phyloP scores from a whole-genome alignment of 2,113 vertebrate genomes.

The Heliornis fulica region DNA sequence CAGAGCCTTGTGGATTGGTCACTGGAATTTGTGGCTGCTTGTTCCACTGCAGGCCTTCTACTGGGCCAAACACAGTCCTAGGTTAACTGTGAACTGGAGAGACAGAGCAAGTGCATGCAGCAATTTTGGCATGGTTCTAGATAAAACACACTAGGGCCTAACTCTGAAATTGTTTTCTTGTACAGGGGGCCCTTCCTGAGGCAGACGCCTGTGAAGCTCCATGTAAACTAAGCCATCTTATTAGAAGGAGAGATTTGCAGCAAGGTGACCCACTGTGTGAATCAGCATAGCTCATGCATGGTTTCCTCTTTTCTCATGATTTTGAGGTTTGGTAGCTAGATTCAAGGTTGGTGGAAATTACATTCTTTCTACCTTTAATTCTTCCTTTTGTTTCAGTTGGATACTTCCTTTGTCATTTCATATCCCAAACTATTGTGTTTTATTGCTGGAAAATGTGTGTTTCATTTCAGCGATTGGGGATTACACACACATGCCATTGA shows the following conservation, averaged over 20 bases:
- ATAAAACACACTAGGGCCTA: not conserved
- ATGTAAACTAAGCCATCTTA: accelerated
- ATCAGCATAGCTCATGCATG: not conserved
- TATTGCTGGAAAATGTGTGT: slow-evolving; percentile 53
- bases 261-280: not conserved
- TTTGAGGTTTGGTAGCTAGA: not conserved
- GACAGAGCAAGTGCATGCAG: not conserved
- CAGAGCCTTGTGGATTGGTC: too few species aligned
- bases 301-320: not conserved
- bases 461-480: not conserved
- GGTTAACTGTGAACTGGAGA: not conserved
- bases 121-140: accelerated
- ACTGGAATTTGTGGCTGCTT: not conserved
- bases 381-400: slow-evolving; percentile 27
- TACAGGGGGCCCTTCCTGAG: not conserved
- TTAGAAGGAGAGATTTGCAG: not conserved
- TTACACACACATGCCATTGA: not conserved
- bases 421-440: slow-evolving; percentile 39
- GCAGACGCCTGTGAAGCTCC: not conserved
- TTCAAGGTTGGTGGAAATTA: not conserved
- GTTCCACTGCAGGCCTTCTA: not conserved
- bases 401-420: slow-evolving; percentile 42
- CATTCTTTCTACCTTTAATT: slow-evolving; percentile 1
- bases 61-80: not conserved
- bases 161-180: not conserved